Evolutionary conservation across 2,888 invertebrate species (phyloP).

Genomic region (Punctoribates punctum): DNA sequence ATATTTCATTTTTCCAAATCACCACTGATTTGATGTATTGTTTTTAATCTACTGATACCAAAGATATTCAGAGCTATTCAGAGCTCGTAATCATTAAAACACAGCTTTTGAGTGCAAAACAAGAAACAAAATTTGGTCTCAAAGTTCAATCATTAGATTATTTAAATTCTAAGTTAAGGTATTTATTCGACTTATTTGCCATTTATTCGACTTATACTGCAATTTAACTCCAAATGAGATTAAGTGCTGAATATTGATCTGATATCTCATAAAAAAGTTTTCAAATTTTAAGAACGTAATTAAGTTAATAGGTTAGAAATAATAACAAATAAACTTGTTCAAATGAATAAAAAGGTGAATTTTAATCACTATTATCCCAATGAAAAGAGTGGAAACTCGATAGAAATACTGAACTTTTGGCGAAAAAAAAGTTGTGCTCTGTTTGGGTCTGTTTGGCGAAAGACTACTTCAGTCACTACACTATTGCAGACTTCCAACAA

Average conservation of each 20-base stretch:
- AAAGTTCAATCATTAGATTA: too few species aligned
- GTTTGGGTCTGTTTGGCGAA: too few species aligned
- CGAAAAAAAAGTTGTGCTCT: too few species aligned
- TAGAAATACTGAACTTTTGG: too few species aligned
- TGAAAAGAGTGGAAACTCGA: too few species aligned
- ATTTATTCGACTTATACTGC: too few species aligned
- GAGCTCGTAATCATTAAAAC: neutral
- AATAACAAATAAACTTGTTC: neutral
- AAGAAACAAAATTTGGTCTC: too few species aligned
- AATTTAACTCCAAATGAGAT: neutral
- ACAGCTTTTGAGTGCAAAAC: too few species aligned
- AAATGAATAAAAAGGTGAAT: neutral
- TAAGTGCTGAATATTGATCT: neutral
- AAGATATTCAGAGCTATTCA: neutral
- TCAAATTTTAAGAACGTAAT: neutral
- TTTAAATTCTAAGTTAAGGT: too few species aligned
- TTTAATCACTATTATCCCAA: neutral
- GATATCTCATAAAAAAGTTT: neutral
- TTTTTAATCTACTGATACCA: conserved; percentile 5
- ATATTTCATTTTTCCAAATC: conserved; percentile 32
- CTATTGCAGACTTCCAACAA: too few species aligned
- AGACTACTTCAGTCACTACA: too few species aligned
- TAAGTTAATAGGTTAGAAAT: conserved; percentile 17
- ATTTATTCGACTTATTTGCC: too few species aligned
- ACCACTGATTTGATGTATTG: conserved; percentile 27